phyloP scores from a whole-genome alignment of 2,113 vertebrate species.

The Tursiops truncatus region DNA sequence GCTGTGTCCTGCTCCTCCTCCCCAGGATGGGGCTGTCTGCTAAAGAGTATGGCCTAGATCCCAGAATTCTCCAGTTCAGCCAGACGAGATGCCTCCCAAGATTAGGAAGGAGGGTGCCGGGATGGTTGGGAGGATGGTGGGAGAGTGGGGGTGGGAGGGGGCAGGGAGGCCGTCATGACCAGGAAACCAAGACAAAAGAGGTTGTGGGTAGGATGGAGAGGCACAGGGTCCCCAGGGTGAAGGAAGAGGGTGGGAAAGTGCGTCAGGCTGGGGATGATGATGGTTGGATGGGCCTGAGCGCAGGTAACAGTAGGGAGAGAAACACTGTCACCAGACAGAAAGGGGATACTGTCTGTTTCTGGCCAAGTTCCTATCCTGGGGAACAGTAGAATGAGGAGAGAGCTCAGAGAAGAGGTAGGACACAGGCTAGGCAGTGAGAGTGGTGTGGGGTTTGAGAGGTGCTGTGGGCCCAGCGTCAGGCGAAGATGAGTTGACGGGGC shows the following conservation, averaged over 20 bases:
- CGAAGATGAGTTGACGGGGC: not conserved
- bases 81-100: slow-evolving; percentile 72
- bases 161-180: not conserved
- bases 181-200: slow-evolving; percentile 26
- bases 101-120: slow-evolving; percentile 71
- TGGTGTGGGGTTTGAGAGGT: not conserved
- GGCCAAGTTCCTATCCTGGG: not conserved
- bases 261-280: not conserved
- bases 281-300: not conserved
- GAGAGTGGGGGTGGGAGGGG: not conserved
- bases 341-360: not conserved
- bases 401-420: not conserved
- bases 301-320: not conserved
- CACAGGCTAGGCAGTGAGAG: not conserved
- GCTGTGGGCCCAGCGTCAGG: not conserved
- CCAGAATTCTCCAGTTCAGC: slow-evolving; percentile 75
- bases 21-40: slow-evolving; percentile 56
- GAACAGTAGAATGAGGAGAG: not conserved
- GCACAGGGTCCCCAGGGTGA: not conserved
- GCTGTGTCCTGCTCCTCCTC: slow-evolving; percentile 39
- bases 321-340: not conserved
- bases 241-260: not conserved
- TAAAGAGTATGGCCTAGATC: slow-evolving; percentile 67
- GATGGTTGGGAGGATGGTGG: slow-evolving; percentile 30
- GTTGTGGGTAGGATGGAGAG: not conserved